These are phyloP conservation scores for Heliothis subflexa DNA, from an alignment of 1,140 invertebrate genomes.

Conservation along the genomic window DNA sequence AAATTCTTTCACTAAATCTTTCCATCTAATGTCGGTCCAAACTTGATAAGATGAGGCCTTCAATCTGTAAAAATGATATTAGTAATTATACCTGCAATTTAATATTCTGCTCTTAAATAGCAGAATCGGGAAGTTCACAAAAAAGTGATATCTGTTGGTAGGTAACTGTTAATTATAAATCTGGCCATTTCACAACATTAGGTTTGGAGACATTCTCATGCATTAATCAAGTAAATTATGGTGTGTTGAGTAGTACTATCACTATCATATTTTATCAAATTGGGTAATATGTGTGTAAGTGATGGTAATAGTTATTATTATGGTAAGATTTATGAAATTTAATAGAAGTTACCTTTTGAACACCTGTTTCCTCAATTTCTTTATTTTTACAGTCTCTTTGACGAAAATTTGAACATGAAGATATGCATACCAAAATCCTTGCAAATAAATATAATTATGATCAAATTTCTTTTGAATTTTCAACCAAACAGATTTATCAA, in stretches of 20 bases:
- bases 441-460: slow-evolving; percentile 63
- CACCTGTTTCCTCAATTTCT: slow-evolving; percentile 62
- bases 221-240: no score
- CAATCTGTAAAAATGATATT: slow-evolving; percentile 62
- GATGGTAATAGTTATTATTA: no score
- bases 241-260: no score
- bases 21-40: slow-evolving; percentile 77
- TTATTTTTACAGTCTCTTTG: slow-evolving; percentile 64
- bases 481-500: slow-evolving; percentile 69
- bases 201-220: no score
- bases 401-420: slow-evolving; percentile 75
- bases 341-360: slow-evolving; percentile 58
- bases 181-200: no score
- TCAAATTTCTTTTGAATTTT: slow-evolving; percentile 67
- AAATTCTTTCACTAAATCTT: slow-evolving; percentile 66
- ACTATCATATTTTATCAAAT: no score
- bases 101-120: no score
- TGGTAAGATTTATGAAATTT: no score
- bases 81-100: not conserved
- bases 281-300: no score
- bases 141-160: no score
- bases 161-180: no score
- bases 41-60: slow-evolving; percentile 63
- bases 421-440: slow-evolving; percentile 66
- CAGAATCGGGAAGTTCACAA: no score